phyloP scores from a whole-genome alignment of 2,113 vertebrate genomes.

The Sialia sialis region DNA sequence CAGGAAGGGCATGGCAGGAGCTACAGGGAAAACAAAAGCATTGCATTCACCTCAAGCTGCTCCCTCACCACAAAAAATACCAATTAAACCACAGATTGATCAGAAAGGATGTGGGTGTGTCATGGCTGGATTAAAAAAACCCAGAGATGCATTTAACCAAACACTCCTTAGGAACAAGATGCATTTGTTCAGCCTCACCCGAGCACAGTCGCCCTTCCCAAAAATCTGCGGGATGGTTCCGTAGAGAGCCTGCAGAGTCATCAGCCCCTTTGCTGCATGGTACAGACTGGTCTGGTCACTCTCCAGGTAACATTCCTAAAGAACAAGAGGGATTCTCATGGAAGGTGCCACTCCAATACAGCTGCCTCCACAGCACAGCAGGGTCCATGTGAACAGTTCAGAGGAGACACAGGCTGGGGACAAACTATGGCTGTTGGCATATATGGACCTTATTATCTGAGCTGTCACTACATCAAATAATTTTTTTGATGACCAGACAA shows the following conservation, averaged over 20 bases:
- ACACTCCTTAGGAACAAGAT: background rate
- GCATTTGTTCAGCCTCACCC: slow-evolving; percentile 74
- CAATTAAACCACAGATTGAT: background rate
- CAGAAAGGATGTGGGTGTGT: background rate
- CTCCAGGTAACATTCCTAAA: slow-evolving; percentile 94
- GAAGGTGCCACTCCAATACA: background rate
- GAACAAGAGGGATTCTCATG: background rate
- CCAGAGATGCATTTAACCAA: background rate
- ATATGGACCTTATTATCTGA: background rate
- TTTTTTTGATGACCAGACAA: background rate
- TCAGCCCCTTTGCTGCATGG: slow-evolving; percentile 95
- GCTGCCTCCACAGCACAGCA: background rate
- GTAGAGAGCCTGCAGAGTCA: slow-evolving; percentile 93
- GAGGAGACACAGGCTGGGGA: background rate
- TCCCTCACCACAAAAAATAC: background rate
- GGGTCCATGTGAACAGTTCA: background rate
- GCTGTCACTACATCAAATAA: background rate
- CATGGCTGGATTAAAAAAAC: background rate
- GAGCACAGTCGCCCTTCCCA: slow-evolving; percentile 93
- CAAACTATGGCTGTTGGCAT: background rate
- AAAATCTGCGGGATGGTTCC: slow-evolving; percentile 97
- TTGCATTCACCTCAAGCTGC: background rate
- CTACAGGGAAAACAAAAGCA: background rate
- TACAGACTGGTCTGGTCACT: slow-evolving; percentile 96
- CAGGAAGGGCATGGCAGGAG: background rate